These are phyloP conservation scores for Agrotis ipsilon DNA, from an alignment of 2,888 invertebrate genomes.

Conservation along the genomic window DNA sequence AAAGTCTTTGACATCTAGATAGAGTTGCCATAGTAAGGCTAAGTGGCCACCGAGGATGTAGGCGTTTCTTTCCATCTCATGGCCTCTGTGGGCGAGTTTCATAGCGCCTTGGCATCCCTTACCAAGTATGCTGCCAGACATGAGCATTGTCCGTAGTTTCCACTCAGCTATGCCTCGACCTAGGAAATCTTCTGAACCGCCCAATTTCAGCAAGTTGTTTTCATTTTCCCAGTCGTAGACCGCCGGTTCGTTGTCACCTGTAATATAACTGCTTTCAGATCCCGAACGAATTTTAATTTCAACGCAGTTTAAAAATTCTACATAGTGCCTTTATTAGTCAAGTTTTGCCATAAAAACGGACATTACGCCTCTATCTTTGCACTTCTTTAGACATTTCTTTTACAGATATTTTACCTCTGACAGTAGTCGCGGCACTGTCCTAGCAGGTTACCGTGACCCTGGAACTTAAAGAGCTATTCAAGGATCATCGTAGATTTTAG, in stretches of 20 bases:
- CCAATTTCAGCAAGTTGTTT: conserved; percentile 80
- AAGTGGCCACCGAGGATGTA: conserved; percentile 85
- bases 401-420: too few relatives aligned
- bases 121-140: conserved; percentile 84
- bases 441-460: too few relatives aligned
- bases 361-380: too few relatives aligned
- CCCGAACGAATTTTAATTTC: too few relatives aligned
- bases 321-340: too few relatives aligned
- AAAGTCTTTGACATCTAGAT: conserved; percentile 86
- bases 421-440: too few relatives aligned
- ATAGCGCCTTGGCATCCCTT: conserved; percentile 87
- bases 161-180: conserved; percentile 86
- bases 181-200: conserved; percentile 83
- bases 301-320: too few relatives aligned
- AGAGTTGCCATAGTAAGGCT: conserved; percentile 86
- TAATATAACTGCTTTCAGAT: conserved; percentile 3
- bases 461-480: too few relatives aligned
- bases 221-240: conserved; percentile 85
- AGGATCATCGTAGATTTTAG: too few relatives aligned
- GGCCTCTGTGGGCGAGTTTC: conserved; percentile 79
- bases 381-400: too few relatives aligned
- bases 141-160: conserved; percentile 83
- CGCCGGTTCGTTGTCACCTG: conserved; percentile 72
- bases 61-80: conserved; percentile 79
- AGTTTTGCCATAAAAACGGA: too few relatives aligned